Evolutionary conservation across 2,113 vertebrate genomes (phyloP), one percentile per base, ranked within the genome.

Genomic region (Choloepus hoffmanni): DNA sequence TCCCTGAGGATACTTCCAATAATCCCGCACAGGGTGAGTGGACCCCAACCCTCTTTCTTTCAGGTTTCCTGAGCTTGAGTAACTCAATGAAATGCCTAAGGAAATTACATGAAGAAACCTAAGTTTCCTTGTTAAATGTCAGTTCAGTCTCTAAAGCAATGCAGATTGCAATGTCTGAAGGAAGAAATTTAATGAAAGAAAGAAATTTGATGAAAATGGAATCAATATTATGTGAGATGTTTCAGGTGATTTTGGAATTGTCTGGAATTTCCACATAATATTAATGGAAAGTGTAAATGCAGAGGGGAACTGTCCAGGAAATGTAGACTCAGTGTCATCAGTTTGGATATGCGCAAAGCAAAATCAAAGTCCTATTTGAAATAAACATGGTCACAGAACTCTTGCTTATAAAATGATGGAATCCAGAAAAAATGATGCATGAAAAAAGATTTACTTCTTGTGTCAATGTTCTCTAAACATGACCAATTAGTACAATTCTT

Each of bases 401-500:
- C 60, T 77, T 67, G 3, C 2, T 53, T 77, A 67, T 89, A 60
- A 85, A 79, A 89, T 28, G 5, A 86, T 63, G 21, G 1, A 0
- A 0, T 28, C 3, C 19, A 63, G 2, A 43, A 88, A 55, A 74
- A 53, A 1, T 43, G 0, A 2, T 78, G 0, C 24, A 8, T 40
- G 8, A 83, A 11, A 83, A 67, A 87, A 2, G 1, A 48, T 90
- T 70, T 87, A 73, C 67, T 73, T 55, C 15, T 90, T 95, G 90
- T 58, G 2, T 58, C 85, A 58, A 87, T 63, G 3, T 74, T 86
- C 33, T 65, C 26, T 85, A 74, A 96, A n/a, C 88, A 18, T 33
- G 78, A 95, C 90, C 81, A 96, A 95, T 97, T 94, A 95, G 78
- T 86, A 84, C 78, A 97, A 94, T 95, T 96, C 96, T 43, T 48